Percentiles rank a stretch among this genome's conserved stretches.
phyloP scores from a whole-genome alignment of 2,888 invertebrate genomes.

The Stenodema calcarata region DNA sequence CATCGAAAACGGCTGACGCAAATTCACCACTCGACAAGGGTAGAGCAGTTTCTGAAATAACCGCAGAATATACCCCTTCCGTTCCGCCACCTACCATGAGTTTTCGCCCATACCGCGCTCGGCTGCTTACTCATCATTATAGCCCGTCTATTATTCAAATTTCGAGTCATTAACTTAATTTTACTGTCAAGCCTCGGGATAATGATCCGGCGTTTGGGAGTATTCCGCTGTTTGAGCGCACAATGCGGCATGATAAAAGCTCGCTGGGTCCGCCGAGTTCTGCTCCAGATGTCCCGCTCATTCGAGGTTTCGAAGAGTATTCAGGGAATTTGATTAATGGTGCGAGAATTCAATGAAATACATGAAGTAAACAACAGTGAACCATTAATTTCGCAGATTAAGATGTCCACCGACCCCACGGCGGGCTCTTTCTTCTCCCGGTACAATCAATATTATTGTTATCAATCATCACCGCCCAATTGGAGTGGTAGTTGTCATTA shows the following conservation, averaged over 20 bases:
- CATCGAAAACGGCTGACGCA: neutral
- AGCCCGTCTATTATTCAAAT: constrained; percentile 45
- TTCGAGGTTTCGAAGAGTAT: constrained; percentile 31
- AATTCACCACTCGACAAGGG: neutral
- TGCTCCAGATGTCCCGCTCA: constrained; percentile 45
- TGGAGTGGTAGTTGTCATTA: neutral
- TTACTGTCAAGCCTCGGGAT: constrained; percentile 42
- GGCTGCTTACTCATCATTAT: constrained; percentile 23
- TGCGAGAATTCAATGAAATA: constrained; percentile 37
- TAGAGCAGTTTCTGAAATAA: neutral
- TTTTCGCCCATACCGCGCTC: constrained; percentile 3
- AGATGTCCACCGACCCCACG: constrained; percentile 30
- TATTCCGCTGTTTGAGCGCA: neutral
- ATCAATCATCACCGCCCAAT: neutral
- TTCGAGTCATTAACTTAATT: constrained; percentile 45
- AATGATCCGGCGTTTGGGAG: constrained; percentile 34
- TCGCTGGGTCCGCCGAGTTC: neutral
- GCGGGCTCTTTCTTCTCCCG: neutral
- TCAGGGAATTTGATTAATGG: constrained; percentile 40
- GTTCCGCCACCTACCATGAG: neutral
- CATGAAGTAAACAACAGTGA: constrained; percentile 38
- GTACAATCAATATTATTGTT: constrained; percentile 4
- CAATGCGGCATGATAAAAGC: constrained; percentile 35
- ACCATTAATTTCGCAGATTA: constrained; percentile 43
- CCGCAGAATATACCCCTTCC: neutral